Percentiles rank a stretch among this genome's conserved stretches.
Conservation (phyloP, 2,888 invertebrate species). For the Philonicus albiceps region DNA sequence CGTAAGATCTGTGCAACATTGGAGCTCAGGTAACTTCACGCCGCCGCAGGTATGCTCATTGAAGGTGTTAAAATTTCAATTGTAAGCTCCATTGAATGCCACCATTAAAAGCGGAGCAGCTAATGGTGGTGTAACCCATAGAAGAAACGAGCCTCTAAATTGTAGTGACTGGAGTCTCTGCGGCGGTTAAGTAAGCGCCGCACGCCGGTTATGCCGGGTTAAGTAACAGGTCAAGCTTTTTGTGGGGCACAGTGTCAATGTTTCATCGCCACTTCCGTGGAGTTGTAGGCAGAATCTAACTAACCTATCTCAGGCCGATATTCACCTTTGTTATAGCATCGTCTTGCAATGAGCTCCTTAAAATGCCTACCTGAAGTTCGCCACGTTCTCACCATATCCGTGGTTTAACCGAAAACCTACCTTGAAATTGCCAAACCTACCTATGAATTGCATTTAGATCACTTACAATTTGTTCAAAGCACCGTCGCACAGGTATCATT, state of each 20-base stretch:
- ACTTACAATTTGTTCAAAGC: background rate
- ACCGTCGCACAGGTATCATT: background rate
- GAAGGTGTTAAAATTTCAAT: background rate
- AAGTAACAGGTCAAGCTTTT: background rate
- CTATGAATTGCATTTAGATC: background rate
- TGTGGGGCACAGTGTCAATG: background rate
- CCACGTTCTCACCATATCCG: background rate
- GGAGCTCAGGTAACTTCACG: background rate
- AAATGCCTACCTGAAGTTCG: background rate
- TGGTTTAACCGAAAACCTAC: background rate
- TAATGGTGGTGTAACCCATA: background rate
- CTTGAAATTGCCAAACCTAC: background rate
- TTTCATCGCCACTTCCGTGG: background rate
- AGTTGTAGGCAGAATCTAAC: background rate
- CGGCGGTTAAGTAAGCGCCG: background rate
- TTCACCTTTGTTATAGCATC: background rate
- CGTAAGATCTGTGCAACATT: background rate
- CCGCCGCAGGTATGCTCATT: background rate
- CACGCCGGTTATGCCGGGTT: background rate
- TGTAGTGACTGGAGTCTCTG: background rate
- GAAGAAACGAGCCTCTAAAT: background rate
- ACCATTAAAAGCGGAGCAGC: background rate
- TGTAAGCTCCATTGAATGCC: background rate
- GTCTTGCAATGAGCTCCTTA: background rate
- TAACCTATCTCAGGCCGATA: background rate